Conservation (phyloP, 2,113 vertebrate species). For the Platanista minor region DNA sequence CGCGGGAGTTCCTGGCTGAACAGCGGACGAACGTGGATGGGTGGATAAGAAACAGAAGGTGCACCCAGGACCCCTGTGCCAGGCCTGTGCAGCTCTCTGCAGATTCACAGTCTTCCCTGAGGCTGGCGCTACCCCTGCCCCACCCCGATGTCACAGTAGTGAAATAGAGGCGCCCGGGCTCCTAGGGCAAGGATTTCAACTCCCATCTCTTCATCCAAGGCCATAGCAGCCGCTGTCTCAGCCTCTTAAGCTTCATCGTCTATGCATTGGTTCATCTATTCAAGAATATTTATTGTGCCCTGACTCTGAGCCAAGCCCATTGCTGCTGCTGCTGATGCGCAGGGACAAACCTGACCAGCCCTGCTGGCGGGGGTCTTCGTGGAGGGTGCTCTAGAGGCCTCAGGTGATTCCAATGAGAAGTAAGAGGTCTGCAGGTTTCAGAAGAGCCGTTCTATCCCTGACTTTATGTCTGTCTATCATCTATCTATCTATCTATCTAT, state of each 20-base stretch:
- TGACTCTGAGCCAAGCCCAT: not conserved
- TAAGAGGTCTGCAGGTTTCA: too few species aligned
- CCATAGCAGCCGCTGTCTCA: too few species aligned
- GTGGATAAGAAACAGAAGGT: not conserved
- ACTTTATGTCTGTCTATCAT: not conserved
- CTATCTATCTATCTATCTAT: not conserved
- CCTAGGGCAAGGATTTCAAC: not conserved
- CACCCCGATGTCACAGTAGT: rapidly evolving
- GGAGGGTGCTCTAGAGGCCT: not conserved
- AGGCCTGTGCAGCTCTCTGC: not conserved
- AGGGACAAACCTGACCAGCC: too few species aligned
- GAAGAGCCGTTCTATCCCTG: not conserved
- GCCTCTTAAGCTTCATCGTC: not conserved
- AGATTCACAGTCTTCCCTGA: not conserved
- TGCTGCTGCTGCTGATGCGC: not conserved
- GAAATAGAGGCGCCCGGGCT: rapidly evolving
- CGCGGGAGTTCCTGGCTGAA: not conserved
- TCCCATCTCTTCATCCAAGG: not conserved
- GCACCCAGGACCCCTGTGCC: rapidly evolving
- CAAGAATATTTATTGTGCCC: rapidly evolving
- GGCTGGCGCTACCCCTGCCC: rapidly evolving
- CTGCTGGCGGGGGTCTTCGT: not conserved
- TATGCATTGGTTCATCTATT: not conserved
- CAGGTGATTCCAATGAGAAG: not conserved
- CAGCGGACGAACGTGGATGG: rapidly evolving